Base-by-base conservation (phyloP, 2,113 vertebrate species). In the Leucoraja erinaceus region DNA sequence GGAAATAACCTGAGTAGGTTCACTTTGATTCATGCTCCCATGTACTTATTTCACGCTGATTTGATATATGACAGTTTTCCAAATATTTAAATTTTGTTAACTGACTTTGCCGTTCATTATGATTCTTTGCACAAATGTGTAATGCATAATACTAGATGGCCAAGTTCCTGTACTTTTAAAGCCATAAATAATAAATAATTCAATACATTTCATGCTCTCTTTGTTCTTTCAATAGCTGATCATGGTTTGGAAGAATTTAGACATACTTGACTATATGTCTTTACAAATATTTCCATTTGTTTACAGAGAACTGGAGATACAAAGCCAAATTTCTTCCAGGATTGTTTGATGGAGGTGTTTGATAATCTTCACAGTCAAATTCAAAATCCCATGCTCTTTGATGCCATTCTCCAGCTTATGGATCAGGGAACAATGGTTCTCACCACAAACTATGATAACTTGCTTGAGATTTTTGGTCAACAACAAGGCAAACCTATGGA, bases 241-340 rank as follows among this genome's bases (percentile, higher is more conserved):
- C 16, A 1, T 86, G 11, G 18, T 31, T 86, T 86, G 31, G 33
- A 47, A 72, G 31, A 47, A 0, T 33, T 47, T 74, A 25, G 63
- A 28, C 22, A 1, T 0, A 68, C 16, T 47, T 91, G 68, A 72
- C 88, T 90, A 11, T 12, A 33, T 25, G 90, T 66, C 14, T n/a
- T 20, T 20, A 38, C 38, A 47, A 47, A 47, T 47, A 47, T 47
- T 47, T 47, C 38, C 38, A 0, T 70, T 90, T 92, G 5, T 92
- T 88, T 10, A 0, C 28, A 97, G 96, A 95, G 95, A 0, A 96
- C 95, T 0, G 96, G 96, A 0, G 96, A 96, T 93, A 94, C 93
- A 0, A 97, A 96, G 93, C 96, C 96, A 90, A 97, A 74, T 95
- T 96, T 97, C 94, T 96, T 97, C 95, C 96, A 96, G 94, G 96